Conservation (phyloP, 2,888 invertebrate species). For the Bugula neritina region DNA sequence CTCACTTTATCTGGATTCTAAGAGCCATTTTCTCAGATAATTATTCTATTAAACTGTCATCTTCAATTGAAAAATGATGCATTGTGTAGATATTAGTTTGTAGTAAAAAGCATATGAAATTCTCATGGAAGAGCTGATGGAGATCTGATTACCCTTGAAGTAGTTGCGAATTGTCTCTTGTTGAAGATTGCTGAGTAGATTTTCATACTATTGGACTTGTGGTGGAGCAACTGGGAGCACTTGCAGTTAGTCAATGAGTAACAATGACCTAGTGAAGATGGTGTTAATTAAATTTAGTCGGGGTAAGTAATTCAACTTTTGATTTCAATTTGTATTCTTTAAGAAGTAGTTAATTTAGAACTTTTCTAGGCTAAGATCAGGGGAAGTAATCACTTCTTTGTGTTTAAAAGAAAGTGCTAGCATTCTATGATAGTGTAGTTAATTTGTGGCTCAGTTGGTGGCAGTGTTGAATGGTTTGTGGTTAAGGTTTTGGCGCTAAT, state of each 20-base stretch:
- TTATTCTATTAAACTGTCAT: background rate
- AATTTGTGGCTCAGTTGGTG: background rate
- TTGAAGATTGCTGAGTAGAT: too few relatives aligned
- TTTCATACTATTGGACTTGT: too few relatives aligned
- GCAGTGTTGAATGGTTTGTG: background rate
- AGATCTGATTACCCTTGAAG: background rate
- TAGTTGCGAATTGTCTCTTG: background rate
- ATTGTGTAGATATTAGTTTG: background rate
- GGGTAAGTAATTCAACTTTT: too few relatives aligned
- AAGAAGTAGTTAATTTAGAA: too few relatives aligned
- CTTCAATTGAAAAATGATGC: constrained; percentile 4
- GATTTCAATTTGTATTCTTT: too few relatives aligned
- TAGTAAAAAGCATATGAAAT: background rate
- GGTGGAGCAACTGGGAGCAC: too few relatives aligned
- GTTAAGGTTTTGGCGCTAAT: constrained; percentile 17
- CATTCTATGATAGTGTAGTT: background rate
- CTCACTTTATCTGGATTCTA: background rate
- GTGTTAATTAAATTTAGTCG: too few relatives aligned
- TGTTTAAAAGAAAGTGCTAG: background rate
- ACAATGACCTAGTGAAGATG: too few relatives aligned
- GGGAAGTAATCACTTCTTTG: background rate
- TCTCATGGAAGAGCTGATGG: background rate
- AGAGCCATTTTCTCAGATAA: background rate
- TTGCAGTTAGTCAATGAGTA: too few relatives aligned
- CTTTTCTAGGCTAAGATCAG: too few relatives aligned